Percentiles rank a stretch among this genome's conserved stretches.
phyloP scores from a whole-genome alignment of 2,888 invertebrate species.

The Microctonus aethiopoides region DNA sequence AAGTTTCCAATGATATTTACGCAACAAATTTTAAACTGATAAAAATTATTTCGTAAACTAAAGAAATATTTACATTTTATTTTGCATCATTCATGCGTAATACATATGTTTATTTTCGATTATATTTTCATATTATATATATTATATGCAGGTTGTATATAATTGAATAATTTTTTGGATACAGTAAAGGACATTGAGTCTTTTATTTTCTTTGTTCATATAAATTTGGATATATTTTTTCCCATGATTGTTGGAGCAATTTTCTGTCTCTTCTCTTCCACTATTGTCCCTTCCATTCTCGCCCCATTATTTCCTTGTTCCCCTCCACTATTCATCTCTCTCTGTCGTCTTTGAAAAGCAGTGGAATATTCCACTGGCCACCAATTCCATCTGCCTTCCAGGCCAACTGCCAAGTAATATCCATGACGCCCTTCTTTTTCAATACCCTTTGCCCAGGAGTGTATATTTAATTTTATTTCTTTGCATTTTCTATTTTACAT shows the following conservation, averaged over 20 bases:
- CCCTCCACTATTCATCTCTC: conserved; percentile 10
- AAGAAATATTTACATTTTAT: too few species aligned
- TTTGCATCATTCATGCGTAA: too few species aligned
- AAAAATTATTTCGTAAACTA: background rate
- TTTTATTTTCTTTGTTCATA: background rate
- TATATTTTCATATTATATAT: too few species aligned
- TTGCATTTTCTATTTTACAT: background rate
- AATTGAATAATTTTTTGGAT: background rate
- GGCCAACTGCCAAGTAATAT: conserved; percentile 20
- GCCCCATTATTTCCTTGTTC: too few species aligned
- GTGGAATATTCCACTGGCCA: conserved; percentile 45
- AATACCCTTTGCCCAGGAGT: conserved; percentile 10
- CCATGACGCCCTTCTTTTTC: conserved; percentile 22
- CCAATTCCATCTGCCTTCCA: conserved; percentile 27
- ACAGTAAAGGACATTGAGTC: background rate
- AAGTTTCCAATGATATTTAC: background rate
- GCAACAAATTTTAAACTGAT: background rate
- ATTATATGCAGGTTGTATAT: too few species aligned
- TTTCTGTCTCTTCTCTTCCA: background rate
- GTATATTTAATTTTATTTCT: conserved; percentile 1
- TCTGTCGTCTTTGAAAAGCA: conserved; percentile 15
- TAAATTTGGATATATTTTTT: background rate
- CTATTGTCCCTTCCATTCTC: conserved; percentile 11
- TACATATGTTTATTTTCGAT: too few species aligned
- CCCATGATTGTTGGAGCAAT: background rate